Evolutionary conservation across 2,888 invertebrate species (phyloP).

Genomic region (Tryphoninae sp.): DNA sequence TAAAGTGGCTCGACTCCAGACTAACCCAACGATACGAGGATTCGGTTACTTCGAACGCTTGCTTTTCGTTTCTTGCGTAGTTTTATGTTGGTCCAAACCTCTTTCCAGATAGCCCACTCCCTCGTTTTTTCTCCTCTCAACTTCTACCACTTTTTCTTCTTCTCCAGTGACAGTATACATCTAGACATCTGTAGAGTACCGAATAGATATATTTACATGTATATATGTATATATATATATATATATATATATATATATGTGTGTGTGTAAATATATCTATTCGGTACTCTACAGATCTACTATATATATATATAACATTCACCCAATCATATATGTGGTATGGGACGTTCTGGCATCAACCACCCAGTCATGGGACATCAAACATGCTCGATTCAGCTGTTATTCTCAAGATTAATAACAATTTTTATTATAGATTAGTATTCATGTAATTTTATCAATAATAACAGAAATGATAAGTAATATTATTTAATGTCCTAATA

Average conservation of each 20-base stretch:
- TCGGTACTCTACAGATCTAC: not conserved
- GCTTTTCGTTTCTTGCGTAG: not conserved
- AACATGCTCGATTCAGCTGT: too few species aligned
- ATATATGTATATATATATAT: not conserved
- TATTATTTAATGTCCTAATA: too few species aligned
- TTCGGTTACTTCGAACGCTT: constrained; percentile 35
- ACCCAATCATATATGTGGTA: too few species aligned
- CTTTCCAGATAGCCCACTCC: not conserved
- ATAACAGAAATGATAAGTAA: too few species aligned
- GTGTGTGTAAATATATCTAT: not conserved
- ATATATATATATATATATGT: not conserved
- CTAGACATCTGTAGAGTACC: not conserved
- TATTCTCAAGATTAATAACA: too few species aligned
- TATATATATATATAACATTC: too few species aligned
- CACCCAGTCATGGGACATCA: too few species aligned
- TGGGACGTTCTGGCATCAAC: too few species aligned
- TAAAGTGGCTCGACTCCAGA: constrained; percentile 50
- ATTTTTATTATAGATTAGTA: too few species aligned
- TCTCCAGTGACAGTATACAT: not conserved
- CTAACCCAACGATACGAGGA: constrained; percentile 37
- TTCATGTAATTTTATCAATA: too few species aligned
- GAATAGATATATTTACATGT: not conserved
- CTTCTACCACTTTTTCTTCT: constrained; percentile 12
- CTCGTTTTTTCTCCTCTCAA: constrained; percentile 1
- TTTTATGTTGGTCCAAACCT: constrained; percentile 40